These are phyloP conservation scores for Coregonus suidteri DNA, from an alignment of 2,797 vertebrate genomes.

Conservation along the genomic window DNA sequence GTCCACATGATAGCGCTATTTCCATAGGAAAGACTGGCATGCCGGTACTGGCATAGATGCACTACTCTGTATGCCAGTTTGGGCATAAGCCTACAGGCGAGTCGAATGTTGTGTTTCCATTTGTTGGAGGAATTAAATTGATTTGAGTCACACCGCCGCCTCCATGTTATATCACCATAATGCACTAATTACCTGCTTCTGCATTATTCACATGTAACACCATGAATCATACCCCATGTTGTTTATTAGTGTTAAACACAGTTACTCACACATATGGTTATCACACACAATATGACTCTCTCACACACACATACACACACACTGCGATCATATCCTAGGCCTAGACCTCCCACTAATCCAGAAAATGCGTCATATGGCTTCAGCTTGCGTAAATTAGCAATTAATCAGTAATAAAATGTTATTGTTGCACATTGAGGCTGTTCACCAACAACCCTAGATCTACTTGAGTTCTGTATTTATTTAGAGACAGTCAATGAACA, in stretches of 20 bases:
- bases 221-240: not conserved
- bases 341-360: not conserved
- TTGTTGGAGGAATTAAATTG: not conserved
- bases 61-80: not conserved
- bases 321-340: not conserved
- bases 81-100: not conserved
- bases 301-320: not conserved
- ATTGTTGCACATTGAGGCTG: not conserved
- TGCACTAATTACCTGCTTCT: not conserved
- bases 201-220: not conserved
- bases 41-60: not conserved
- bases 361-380: not conserved
- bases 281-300: not conserved
- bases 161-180: not conserved
- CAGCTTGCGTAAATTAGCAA: not conserved
- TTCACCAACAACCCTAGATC: not conserved
- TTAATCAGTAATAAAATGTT: not conserved
- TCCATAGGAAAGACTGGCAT: not conserved
- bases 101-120: not conserved
- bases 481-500: no score
- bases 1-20: slow-evolving; percentile 4
- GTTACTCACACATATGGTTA: not conserved
- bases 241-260: not conserved
- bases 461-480: not conserved
- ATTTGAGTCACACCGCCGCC: not conserved